These are phyloP conservation scores for Drosophila koepferae DNA, from an alignment of 2,888 invertebrate species.

Conservation along the genomic window DNA sequence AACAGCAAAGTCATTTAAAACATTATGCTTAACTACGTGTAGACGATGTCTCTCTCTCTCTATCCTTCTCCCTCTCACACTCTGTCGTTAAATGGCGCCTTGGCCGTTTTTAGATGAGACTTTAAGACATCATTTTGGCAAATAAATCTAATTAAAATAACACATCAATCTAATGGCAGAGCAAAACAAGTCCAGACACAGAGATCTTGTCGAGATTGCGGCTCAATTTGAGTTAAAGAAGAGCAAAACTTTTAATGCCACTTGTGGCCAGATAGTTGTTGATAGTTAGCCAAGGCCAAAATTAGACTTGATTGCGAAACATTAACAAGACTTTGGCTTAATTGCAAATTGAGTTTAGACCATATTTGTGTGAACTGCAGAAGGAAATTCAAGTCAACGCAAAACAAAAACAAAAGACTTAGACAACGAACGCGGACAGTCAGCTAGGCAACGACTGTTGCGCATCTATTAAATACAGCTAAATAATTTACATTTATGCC, in stretches of 20 bases:
- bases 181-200: neutral
- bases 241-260: constrained; percentile 16
- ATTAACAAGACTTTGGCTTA: constrained; percentile 27
- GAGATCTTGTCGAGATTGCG: neutral
- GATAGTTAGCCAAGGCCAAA: constrained; percentile 20
- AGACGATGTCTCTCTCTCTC: neutral
- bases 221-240: neutral
- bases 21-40: constrained; percentile 26
- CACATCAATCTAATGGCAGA: constrained; percentile 16
- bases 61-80: neutral
- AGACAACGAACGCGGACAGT: constrained; percentile 52
- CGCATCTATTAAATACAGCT: constrained; percentile 55
- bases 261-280: neutral
- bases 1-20: constrained; percentile 53
- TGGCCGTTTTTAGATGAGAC: constrained; percentile 43
- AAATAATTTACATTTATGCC: constrained; percentile 77
- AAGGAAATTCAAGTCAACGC: constrained; percentile 54
- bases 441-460: constrained; percentile 35
- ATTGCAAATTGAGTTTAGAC: constrained; percentile 42
- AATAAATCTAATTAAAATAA: constrained; percentile 43
- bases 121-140: constrained; percentile 20
- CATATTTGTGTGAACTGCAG: constrained; percentile 33
- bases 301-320: constrained; percentile 13
- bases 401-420: constrained; percentile 54
- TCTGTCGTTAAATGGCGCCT: constrained; percentile 51